Base-by-base conservation (phyloP, 2,797 vertebrate genomes). In the Lacerta bilineata region DNA sequence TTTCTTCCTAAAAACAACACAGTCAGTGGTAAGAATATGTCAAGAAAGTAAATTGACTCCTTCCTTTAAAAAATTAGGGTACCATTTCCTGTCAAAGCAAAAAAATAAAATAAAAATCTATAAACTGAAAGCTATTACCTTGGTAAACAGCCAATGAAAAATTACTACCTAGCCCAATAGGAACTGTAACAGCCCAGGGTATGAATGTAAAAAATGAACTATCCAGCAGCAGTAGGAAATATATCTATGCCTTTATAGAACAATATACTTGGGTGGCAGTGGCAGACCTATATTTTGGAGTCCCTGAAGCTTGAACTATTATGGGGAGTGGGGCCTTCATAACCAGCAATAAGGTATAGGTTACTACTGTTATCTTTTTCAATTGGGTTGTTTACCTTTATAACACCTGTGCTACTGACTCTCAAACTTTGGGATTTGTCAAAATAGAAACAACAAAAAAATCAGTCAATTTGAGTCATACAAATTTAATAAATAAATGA, bases 31-130 rank as follows among this genome's bases (percentile, higher is more conserved):
- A 89, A 88, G 84, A 8, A 50, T 66, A 77, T 83, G 86, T 87
- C 86, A 91, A 82, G 89, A 92, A 90, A 91, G 87, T 75, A 83
- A 89, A 90, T 91, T 85, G 88, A 86, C 83, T 91, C 87, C 75
- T 88, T 86, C 87, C n/a, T 91, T 55, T 4, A 85, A 87, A 77
- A 90, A 90, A 89, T 90, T 92, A 91, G 92, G 6, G 8, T 85
- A 87, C 79, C 85, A 87, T 86, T 72, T 17, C 64, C 33, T 55
- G 84, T 85, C 25, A 85, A 59, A 72, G 93, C 89, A 91, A 64
- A 84, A 20, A 90, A 74, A 77, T 85, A 20, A 17, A 81, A 55
- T 55, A 94, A 89, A 90, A 74, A 77, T 86, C 80, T 82, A 81
- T 68, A 91, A 74, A 85, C 59, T 80, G 36, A 92, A 85, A 20